Conservation (phyloP, 2,888 invertebrate genomes). For the Meloe dianella region DNA sequence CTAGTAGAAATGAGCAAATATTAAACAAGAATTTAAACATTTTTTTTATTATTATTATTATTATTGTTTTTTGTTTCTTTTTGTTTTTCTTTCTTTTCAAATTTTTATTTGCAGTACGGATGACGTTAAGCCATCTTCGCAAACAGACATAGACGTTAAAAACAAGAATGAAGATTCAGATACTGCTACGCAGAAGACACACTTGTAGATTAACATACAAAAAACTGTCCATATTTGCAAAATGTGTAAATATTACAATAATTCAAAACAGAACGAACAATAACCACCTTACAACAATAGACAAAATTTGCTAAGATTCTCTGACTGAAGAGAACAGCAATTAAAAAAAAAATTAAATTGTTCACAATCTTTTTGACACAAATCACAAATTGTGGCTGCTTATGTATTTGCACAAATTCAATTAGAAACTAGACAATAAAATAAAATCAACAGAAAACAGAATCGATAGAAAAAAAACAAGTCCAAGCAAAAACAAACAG, state of each 20-base stretch:
- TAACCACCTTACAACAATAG: background rate
- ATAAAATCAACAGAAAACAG: conserved; percentile 19
- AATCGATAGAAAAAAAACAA: conserved; percentile 14
- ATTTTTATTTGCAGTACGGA: conserved; percentile 31
- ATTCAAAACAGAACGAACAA: background rate
- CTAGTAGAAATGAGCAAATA: background rate
- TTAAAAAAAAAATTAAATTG: background rate
- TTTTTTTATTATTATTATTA: conserved; percentile 15
- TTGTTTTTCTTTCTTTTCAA: conserved; percentile 26
- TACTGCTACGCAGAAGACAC: conserved; percentile 31
- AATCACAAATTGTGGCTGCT: conserved; percentile 32
- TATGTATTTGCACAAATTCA: conserved; percentile 27
- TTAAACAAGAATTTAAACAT: conserved; percentile 9
- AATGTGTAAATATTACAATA: background rate
- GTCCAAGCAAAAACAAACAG: background rate
- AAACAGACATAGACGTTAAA: conserved; percentile 19
- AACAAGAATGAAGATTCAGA: conserved; percentile 30
- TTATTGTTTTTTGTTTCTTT: conserved; percentile 28
- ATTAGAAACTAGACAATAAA: background rate
- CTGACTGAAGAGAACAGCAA: background rate
- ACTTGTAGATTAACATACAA: conserved; percentile 23
- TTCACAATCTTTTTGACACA: conserved; percentile 7
- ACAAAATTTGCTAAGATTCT: background rate
- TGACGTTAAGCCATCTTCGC: conserved; percentile 19
- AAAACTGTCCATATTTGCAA: background rate